Conservation (phyloP, 2,113 vertebrate genomes). For the Pachycephala philippinensis region DNA sequence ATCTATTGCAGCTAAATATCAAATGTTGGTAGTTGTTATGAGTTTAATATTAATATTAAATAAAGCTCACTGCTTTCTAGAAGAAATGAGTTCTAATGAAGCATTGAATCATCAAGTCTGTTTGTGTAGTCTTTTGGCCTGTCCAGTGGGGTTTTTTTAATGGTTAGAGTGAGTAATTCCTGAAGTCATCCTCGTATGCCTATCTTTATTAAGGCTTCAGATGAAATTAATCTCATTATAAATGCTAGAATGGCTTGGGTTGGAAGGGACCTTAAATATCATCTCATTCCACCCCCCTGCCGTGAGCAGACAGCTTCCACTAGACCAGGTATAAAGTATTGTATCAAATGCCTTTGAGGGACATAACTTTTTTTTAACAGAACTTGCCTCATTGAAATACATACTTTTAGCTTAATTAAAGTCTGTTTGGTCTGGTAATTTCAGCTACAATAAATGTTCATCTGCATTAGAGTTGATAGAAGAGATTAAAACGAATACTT, state of each 20-base stretch:
- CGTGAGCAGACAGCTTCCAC: not conserved
- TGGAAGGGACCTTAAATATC: not conserved
- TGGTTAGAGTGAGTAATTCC: not conserved
- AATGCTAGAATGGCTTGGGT: not conserved
- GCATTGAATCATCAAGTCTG: not conserved
- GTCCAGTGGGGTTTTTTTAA: not conserved
- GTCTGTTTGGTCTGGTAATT: not conserved
- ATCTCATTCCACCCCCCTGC: not conserved
- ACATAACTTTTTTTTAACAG: not conserved
- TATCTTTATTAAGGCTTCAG: not conserved
- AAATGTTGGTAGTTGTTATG: not conserved
- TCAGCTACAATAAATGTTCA: not conserved
- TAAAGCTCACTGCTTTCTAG: not conserved
- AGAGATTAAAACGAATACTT: not conserved
- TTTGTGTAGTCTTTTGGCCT: not conserved
- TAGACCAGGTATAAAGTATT: not conserved
- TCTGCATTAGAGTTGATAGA: not conserved
- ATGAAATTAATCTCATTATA: not conserved
- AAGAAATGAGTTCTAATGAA: not conserved
- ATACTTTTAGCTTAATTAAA: not conserved
- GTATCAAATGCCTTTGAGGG: not conserved
- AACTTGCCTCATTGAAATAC: not conserved
- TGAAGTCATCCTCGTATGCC: not conserved
- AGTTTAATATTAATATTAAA: not conserved
- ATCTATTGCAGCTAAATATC: not conserved